Percentiles rank a stretch among this genome's conserved stretches.
These are phyloP conservation scores for Aproaerema taeniolella DNA, from an alignment of 2,888 invertebrate genomes.

Conservation along the genomic window DNA sequence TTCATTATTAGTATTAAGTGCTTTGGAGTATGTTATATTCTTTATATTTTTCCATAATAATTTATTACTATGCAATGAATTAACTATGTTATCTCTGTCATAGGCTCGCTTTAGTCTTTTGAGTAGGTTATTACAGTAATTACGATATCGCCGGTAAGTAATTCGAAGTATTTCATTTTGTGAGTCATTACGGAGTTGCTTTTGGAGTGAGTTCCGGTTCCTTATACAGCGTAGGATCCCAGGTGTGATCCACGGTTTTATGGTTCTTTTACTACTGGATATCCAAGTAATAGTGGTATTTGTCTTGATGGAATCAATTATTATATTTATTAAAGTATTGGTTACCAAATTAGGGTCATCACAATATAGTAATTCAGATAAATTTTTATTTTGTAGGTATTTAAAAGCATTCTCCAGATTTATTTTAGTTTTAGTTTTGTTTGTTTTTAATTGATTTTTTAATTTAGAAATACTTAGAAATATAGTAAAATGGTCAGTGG, in stretches of 20 bases:
- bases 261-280: too few species aligned
- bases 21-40: neutral
- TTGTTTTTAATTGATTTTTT: too few species aligned
- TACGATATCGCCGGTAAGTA: neutral
- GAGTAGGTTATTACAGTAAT: neutral
- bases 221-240: neutral
- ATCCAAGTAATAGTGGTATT: too few species aligned
- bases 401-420: too few species aligned
- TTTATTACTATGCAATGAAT: neutral
- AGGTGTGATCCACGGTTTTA: neutral
- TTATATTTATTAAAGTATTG: too few species aligned
- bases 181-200: neutral
- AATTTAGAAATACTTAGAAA: too few species aligned
- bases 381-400: too few species aligned
- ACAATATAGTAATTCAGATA: too few species aligned
- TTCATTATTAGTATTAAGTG: neutral
- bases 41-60: neutral
- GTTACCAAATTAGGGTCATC: too few species aligned
- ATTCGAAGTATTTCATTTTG: neutral
- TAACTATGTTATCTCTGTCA: neutral
- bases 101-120: constrained; percentile 1
- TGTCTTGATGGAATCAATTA: too few species aligned
- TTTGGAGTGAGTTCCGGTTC: neutral
- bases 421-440: too few species aligned
- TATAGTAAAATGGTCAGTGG: too few species aligned